phyloP scores from a whole-genome alignment of 2,888 invertebrate species.

The Lasioglossum oenotherae region DNA sequence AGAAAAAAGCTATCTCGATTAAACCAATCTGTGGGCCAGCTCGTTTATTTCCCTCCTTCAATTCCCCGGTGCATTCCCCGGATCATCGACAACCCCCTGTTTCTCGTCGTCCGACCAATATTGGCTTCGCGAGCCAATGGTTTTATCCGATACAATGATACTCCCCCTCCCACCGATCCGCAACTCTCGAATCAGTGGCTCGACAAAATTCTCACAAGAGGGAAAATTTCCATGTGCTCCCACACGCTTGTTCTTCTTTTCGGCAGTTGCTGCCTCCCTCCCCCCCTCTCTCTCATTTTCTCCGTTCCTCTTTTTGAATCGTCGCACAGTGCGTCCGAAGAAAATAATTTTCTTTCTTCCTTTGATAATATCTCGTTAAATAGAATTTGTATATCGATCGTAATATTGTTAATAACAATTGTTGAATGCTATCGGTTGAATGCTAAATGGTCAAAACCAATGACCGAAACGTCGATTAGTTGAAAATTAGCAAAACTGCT shows the following conservation, averaged over 20 bases:
- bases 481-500: too few relatives aligned
- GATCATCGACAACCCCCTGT: slow-evolving; percentile 57
- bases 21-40: slow-evolving; percentile 42
- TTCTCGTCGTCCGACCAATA: slow-evolving; percentile 60
- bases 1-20: slow-evolving; percentile 53
- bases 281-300: not conserved
- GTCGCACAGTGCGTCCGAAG: too few relatives aligned
- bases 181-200: slow-evolving; percentile 20
- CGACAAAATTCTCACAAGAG: slow-evolving; percentile 60
- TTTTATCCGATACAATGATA: slow-evolving; percentile 64
- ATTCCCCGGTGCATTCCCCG: slow-evolving; percentile 51
- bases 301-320: not conserved
- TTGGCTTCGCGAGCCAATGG: slow-evolving; percentile 58
- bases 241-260: slow-evolving; percentile 12
- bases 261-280: slow-evolving; percentile 11
- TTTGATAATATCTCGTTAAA: too few relatives aligned
- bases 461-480: too few relatives aligned
- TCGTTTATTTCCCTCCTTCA: slow-evolving; percentile 60
- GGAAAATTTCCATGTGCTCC: slow-evolving; percentile 62
- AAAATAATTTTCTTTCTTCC: too few relatives aligned
- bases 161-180: slow-evolving; percentile 2
- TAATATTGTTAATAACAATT: too few relatives aligned
- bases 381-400: too few relatives aligned
- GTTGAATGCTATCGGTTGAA: too few relatives aligned
- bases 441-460: too few relatives aligned